phyloP scores from a whole-genome alignment of 2,113 vertebrate species.

The Felis catus region DNA sequence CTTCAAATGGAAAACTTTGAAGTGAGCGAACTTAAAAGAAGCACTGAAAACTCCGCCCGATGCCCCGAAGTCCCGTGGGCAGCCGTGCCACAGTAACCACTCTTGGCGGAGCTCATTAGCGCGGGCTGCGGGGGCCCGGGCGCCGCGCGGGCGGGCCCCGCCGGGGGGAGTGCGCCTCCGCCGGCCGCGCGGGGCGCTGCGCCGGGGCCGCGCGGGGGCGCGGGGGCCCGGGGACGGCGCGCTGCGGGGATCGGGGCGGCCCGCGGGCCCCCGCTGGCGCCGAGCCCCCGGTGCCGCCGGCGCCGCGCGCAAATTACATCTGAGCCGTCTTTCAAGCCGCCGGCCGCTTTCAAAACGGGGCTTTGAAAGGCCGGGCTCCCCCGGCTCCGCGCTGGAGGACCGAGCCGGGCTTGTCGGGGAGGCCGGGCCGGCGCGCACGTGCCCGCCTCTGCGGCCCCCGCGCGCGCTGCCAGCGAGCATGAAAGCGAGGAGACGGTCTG shows the following conservation, averaged over 20 bases:
- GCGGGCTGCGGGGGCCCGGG: not conserved
- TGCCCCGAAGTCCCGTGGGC: not conserved
- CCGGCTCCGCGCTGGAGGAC: constrained; percentile 40
- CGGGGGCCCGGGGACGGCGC: accelerated
- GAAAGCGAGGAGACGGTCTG: constrained; percentile 63
- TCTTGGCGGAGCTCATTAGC: not conserved
- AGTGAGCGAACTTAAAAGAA: constrained; percentile 42
- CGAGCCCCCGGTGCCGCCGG: not conserved
- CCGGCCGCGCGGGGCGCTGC: not conserved
- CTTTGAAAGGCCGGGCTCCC: constrained; percentile 74
- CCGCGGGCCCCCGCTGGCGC: not conserved
- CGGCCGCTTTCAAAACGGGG: constrained; percentile 39
- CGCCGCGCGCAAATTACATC: not conserved
- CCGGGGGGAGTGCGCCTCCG: not conserved
- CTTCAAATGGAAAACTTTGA: constrained; percentile 65
- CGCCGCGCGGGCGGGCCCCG: not conserved
- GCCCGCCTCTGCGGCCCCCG: not conserved
- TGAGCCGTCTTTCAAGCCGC: constrained; percentile 68
- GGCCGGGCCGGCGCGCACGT: constrained; percentile 55
- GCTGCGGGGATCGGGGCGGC: not conserved
- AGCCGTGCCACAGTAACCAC: not conserved
- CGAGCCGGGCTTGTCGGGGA: constrained; percentile 55
- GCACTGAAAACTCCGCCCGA: not conserved
- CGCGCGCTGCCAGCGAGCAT: not conserved
- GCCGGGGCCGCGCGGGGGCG: no score